Base-by-base conservation (phyloP, 2,113 vertebrate genomes). In the Acinonyx jubatus region DNA sequence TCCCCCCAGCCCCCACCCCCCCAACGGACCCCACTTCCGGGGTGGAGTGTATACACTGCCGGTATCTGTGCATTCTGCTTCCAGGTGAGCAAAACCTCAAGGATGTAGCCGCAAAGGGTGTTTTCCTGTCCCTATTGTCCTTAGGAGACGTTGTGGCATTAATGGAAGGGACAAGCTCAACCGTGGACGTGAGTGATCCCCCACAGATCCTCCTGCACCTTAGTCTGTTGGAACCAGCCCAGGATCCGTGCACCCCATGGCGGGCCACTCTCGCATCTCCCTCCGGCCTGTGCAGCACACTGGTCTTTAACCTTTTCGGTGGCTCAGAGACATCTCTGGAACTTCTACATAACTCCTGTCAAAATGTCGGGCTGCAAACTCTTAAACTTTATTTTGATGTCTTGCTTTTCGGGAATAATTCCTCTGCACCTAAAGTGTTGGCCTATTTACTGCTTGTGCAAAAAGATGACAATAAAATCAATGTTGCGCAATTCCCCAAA, bases 361-460 rank as follows among this genome's bases (percentile, higher is more conserved):
- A 98, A 98, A 98, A 98, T 95, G 97, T 96, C 97, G 94, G 97
- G 55, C 96, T 95, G 88, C 94, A 97, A 98, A 98, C 98, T 98
- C 98, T 78, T 98, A 99, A 99, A 99, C 98, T 99, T 99, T 98
- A 98, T 98, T 98, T 97, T 99, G 99, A 99, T 98, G 98, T 98
- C 98, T 99, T 99, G 98, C 98, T 99, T 99, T 99, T 99, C 94
- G 52, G 98, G 98, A 99, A 99, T 98, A 99, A 99, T 99, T 98
- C 99, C 98, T 98, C 95, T 73, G 94, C 97, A 98, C 97, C 98
- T 99, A 98, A 99, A 99, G 99, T 98, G 98, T 98, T 98, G 98
- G 97, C 97, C 97, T 98, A 97, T 99, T 99, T 99, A 99, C 98
- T 98, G 98, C 98, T 98, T 98, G 98, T 98, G 98, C 98, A 99